These are phyloP conservation scores for Thalassoma bifasciatum DNA, from an alignment of 2,113 vertebrate genomes.

Conservation along the genomic window DNA sequence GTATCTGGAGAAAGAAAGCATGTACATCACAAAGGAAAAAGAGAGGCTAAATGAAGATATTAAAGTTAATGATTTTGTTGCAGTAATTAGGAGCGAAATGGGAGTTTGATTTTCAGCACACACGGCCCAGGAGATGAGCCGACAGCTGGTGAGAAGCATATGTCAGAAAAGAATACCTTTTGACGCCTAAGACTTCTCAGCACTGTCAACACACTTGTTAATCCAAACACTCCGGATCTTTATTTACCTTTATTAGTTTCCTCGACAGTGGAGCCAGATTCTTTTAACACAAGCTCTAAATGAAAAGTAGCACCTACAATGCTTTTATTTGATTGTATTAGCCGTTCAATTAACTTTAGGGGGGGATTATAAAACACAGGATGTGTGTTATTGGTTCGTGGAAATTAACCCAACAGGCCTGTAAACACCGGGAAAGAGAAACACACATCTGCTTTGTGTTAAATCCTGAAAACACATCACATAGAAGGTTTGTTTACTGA, in stretches of 20 bases:
- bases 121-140: constrained; percentile 57
- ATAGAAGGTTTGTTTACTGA: neutral
- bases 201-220: constrained; percentile 37
- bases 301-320: constrained; percentile 11
- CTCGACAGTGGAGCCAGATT: constrained; percentile 13
- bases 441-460: neutral
- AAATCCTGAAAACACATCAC: neutral
- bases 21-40: constrained; percentile 15
- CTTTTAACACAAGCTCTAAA: neutral
- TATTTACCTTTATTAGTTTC: constrained; percentile 51
- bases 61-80: constrained; percentile 38
- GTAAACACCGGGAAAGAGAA: neutral
- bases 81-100: constrained; percentile 59
- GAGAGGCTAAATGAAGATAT: constrained; percentile 40
- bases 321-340: constrained; percentile 22
- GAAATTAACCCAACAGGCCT: neutral
- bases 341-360: neutral
- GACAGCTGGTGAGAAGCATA: constrained; percentile 70
- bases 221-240: constrained; percentile 43
- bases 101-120: constrained; percentile 57
- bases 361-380: constrained; percentile 7
- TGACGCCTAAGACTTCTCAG: constrained; percentile 18
- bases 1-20: neutral
- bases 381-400: neutral
- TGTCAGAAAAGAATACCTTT: constrained; percentile 56